Base-by-base conservation (phyloP, 2,888 invertebrate species). In the Agapostemon virescens region DNA sequence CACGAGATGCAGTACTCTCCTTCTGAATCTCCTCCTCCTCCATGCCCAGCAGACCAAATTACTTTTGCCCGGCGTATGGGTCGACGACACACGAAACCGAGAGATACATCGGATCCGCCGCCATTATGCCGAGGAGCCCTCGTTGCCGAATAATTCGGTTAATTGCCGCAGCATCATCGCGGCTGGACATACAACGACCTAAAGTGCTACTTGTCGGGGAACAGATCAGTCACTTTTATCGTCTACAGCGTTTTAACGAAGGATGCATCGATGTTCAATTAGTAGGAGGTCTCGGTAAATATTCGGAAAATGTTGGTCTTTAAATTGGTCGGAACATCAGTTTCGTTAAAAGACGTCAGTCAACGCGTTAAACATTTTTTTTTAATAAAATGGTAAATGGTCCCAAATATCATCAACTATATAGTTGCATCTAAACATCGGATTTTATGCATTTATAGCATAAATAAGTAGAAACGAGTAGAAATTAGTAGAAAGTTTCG, bases 121-220 rank as follows among this genome's bases (percentile, higher is more conserved):
- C 81, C 85, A 79, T 86, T 85, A 81, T 74, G 61, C 74, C 74
- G 76, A 33, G 55, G 69, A 38, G 30, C 55, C 70, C 81, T 70
- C 83, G 81, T 79, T 81, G 69, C 72, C 81, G 85, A 86, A 89
- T 90, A 89, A 90, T 91, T 90, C 89, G 88, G 88, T 91, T 91
- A 90, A 91, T 91, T 90, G 90, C 86, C 86, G 69, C n/a, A 61
- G 61, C 61, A 61, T 61, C 61, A n/a, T 61, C 36, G n/a, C 61
- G 69, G 64, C 55, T 36, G 58, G 63, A 73, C 72, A 68, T 71
- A 52, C 70, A 23, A 33, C 55, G 73, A 63, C 66, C 73, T 68
- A 74, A 80, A 79, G 42, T 79, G 73, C 74, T 75, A 5, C 71
- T 49, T 40, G 66, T 69, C 30, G 30, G 15, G 11, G 9, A 20